These are phyloP conservation scores for Eustalomyia histrio DNA, from an alignment of 2,888 invertebrate genomes.

Conservation along the genomic window DNA sequence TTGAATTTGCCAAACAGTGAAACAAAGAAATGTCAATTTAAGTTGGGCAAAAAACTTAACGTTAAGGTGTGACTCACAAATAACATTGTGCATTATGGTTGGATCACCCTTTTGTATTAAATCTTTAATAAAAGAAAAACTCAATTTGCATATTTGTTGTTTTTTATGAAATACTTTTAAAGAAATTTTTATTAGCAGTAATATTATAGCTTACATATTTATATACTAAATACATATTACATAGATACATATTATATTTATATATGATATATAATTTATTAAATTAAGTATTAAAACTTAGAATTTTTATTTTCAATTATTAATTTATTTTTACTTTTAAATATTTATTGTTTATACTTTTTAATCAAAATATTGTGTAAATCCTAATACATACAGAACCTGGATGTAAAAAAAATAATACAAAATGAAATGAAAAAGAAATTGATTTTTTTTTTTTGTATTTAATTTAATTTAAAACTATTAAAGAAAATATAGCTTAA, in stretches of 20 bases:
- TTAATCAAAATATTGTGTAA: slow-evolving; percentile 13
- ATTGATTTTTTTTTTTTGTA: slow-evolving; percentile 3
- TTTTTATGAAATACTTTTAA: slow-evolving; percentile 65
- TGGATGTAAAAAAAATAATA: slow-evolving; percentile 46
- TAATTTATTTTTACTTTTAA: slow-evolving; percentile 19
- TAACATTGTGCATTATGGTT: too few relatives aligned
- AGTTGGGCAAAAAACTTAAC: too few relatives aligned
- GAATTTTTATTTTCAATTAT: slow-evolving; percentile 42
- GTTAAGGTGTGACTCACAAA: too few relatives aligned
- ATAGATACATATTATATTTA: slow-evolving; percentile 60
- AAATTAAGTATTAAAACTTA: slow-evolving; percentile 48
- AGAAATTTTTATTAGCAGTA: slow-evolving; percentile 65
- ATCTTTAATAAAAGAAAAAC: not conserved
- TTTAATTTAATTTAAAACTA: slow-evolving; percentile 27
- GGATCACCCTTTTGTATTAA: too few relatives aligned
- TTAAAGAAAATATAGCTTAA: slow-evolving; percentile 28
- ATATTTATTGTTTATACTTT: slow-evolving; percentile 17
- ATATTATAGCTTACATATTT: slow-evolving; percentile 62
- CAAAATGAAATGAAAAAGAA: slow-evolving; percentile 40
- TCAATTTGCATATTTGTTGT: slow-evolving; percentile 11
- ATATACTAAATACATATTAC: slow-evolving; percentile 64
- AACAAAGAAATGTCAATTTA: too few relatives aligned
- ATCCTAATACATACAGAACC: slow-evolving; percentile 55
- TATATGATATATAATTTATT: slow-evolving; percentile 53
- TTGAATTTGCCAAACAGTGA: too few relatives aligned